Conservation (phyloP, 2,797 vertebrate genomes). For the Syndactyla subalaris region DNA sequence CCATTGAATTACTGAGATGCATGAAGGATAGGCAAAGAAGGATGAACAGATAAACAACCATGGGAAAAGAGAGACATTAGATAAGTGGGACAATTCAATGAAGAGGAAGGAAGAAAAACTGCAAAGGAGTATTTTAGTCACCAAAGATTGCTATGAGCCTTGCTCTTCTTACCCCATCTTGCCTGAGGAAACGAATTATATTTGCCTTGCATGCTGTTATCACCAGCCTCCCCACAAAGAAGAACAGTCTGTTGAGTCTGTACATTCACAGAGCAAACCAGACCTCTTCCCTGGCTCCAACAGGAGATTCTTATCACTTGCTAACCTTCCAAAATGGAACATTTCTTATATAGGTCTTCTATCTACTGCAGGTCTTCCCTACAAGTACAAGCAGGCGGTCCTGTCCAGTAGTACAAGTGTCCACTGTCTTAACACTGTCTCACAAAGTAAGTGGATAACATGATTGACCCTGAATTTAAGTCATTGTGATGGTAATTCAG, state of each 20-base stretch:
- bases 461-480: neutral
- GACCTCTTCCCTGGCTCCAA: neutral
- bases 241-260: neutral
- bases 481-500: neutral
- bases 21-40: neutral
- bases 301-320: neutral
- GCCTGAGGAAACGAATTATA: neutral
- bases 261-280: neutral
- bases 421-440: neutral
- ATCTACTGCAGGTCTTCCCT: neutral
- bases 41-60: neutral
- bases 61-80: neutral
- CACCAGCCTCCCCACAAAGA: neutral
- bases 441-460: neutral
- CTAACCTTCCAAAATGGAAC: neutral
- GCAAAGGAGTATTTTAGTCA: neutral
- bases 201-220: neutral
- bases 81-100: neutral
- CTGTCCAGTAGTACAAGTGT: neutral
- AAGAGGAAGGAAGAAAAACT: neutral
- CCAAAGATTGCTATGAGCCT: neutral
- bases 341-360: neutral
- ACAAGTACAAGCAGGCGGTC: neutral
- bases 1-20: neutral
- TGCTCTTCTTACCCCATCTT: neutral